Base-by-base conservation (phyloP, 2,888 invertebrate species). In the Lycia hirtaria region DNA sequence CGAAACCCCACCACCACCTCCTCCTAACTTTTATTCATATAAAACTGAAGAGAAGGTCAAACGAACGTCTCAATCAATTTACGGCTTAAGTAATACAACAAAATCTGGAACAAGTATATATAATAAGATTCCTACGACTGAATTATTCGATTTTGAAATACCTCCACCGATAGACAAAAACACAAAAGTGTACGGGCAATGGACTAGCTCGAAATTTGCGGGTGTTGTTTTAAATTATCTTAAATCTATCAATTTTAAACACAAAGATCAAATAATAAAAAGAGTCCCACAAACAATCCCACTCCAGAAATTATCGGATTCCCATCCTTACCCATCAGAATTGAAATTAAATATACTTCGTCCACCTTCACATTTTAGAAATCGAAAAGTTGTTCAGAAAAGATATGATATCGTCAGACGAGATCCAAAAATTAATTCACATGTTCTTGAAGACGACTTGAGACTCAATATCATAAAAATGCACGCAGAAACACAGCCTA, bases 151-250 rank as follows among this genome's bases (percentile, higher is more conserved):
- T 22, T 51, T 78, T 5, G 85, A 84, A 73, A 78, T 73, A 6
- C 86, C 88, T 35, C 88, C 88, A 14, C 80, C 83, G 0, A 40
- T 69, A 5, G 65, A 72, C 20, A 73, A 72, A 49, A 75, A 81
- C 60, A 65, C 67, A 7, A 83, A 82, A 64, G 80, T 84, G 7
- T 88, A 85, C 53, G 87, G 87, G 2, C 87, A 88, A 62, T 88
- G 88, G 88, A 83, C 84, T 5, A 81, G 82, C 67, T 82, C 87
- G 1, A 86, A 83, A 65, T 88, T 85, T 68, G 87, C 87, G 9
- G 82, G 82, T 1, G 85, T 68, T 53, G 88, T 90, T 17, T 74
- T 90, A 60, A 85, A 87, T 73, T 88, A 88, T 66, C 64, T 92
- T 0, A 89, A 88, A 76, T 84, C 72, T 54, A 83, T 82, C 1